phyloP scores from a whole-genome alignment of 2,797 vertebrate genomes.

The Nyctibius grandis region DNA sequence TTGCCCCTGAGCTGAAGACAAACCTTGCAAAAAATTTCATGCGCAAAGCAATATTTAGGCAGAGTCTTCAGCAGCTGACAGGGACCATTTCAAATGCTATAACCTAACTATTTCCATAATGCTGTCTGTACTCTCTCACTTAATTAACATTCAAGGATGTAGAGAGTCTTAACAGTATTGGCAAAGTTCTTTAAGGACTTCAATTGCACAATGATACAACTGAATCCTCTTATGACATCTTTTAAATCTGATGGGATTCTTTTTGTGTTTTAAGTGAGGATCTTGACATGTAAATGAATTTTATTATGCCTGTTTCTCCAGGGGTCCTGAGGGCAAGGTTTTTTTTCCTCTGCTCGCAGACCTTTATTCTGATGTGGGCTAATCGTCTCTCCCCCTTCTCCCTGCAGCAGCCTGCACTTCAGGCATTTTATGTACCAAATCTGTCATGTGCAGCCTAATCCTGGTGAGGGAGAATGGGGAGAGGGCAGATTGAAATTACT shows the following conservation, averaged over 20 bases:
- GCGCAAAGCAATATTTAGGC: not conserved
- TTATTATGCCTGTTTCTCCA: not conserved
- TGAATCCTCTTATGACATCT: not conserved
- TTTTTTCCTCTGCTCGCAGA: not conserved
- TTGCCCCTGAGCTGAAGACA: not conserved
- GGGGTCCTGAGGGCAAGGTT: not conserved
- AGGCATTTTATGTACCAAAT: not conserved
- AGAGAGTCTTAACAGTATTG: not conserved
- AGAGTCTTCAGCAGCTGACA: not conserved
- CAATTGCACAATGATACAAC: not conserved
- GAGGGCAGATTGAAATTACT: not conserved
- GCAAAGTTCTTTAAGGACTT: not conserved
- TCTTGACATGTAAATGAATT: conserved; percentile 4
- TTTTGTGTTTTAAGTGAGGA: not conserved
- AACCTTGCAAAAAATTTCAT: not conserved
- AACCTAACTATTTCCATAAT: not conserved
- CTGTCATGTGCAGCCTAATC: not conserved
- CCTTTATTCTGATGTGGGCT: not conserved
- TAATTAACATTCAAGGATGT: not conserved
- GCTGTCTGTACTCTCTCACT: not conserved
- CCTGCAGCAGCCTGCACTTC: not conserved
- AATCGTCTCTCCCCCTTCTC: not conserved
- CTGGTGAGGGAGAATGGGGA: not conserved
- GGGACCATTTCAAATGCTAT: not conserved
- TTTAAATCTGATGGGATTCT: not conserved